Conservation (phyloP, 2,888 invertebrate genomes). For the Noctua fimbriata region DNA sequence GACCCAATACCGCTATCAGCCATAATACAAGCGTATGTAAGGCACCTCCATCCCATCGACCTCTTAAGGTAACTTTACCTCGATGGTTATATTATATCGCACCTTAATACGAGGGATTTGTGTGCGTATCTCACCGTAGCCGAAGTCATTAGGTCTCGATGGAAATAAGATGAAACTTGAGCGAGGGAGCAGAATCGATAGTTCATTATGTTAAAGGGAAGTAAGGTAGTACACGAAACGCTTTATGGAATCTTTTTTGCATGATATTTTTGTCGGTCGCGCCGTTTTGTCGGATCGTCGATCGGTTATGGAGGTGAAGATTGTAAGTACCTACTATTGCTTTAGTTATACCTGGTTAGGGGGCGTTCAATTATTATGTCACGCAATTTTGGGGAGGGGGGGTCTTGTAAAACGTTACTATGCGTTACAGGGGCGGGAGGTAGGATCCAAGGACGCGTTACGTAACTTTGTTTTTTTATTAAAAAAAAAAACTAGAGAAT, state of each 20-base stretch:
- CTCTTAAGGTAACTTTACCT: conserved; percentile 8
- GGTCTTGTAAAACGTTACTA: no score
- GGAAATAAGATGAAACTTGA: conserved; percentile 64
- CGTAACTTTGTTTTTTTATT: no score
- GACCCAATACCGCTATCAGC: conserved; percentile 15
- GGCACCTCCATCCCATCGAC: neutral
- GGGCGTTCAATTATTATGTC: no score
- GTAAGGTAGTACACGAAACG: conserved; percentile 31
- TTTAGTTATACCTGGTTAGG: neutral
- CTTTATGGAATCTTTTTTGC: conserved; percentile 32
- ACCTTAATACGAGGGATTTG: conserved; percentile 36
- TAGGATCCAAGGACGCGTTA: no score
- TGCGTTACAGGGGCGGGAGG: no score
- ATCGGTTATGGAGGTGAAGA: neutral
- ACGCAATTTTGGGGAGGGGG: no score
- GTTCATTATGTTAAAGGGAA: conserved; percentile 52
- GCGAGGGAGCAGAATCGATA: conserved; percentile 54
- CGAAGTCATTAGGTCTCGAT: conserved; percentile 60
- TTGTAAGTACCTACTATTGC: no score
- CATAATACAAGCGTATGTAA: neutral
- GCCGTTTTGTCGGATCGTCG: neutral
- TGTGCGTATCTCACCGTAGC: conserved; percentile 53
- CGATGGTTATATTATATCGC: conserved; percentile 42
- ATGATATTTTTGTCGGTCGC: conserved; percentile 12
- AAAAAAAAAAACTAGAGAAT: no score